Conservation (phyloP, 2,888 invertebrate genomes). For the Machimus atricapillus region DNA sequence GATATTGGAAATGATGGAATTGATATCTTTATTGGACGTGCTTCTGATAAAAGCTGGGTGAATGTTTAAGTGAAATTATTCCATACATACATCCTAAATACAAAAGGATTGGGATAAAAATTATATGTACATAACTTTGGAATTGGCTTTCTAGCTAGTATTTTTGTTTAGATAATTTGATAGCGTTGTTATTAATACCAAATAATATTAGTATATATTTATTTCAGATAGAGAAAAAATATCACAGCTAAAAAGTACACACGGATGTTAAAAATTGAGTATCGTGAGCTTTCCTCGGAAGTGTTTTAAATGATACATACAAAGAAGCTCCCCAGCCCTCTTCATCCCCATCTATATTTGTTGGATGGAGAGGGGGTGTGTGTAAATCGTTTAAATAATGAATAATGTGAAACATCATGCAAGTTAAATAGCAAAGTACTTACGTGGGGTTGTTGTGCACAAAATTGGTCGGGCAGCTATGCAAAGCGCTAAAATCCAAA, state of each 20-base stretch:
- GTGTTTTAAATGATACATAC: background rate
- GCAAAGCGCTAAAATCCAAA: conserved; percentile 5
- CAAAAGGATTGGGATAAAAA: too few relatives aligned
- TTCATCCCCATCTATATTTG: background rate
- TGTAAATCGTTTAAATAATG: background rate
- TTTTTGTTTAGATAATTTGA: too few relatives aligned
- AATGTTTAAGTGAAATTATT: too few relatives aligned
- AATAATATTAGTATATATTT: too few relatives aligned
- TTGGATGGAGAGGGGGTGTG: background rate
- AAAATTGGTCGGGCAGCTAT: background rate
- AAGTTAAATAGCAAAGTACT: background rate
- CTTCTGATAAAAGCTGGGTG: too few relatives aligned
- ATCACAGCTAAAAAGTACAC: background rate
- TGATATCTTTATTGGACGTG: too few relatives aligned
- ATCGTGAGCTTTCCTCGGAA: background rate
- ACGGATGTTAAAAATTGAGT: background rate
- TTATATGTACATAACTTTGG: too few relatives aligned
- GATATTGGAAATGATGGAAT: background rate
- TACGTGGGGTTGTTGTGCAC: conserved; percentile 11
- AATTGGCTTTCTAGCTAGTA: too few relatives aligned
- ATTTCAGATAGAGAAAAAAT: background rate
- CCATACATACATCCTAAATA: too few relatives aligned
- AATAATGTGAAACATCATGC: background rate
- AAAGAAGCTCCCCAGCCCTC: background rate
- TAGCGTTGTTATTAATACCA: too few relatives aligned